These are phyloP conservation scores for Apostichopus japonicus DNA, from an alignment of 35 echinoderm and acorn worm species.

Conservation along the genomic window DNA sequence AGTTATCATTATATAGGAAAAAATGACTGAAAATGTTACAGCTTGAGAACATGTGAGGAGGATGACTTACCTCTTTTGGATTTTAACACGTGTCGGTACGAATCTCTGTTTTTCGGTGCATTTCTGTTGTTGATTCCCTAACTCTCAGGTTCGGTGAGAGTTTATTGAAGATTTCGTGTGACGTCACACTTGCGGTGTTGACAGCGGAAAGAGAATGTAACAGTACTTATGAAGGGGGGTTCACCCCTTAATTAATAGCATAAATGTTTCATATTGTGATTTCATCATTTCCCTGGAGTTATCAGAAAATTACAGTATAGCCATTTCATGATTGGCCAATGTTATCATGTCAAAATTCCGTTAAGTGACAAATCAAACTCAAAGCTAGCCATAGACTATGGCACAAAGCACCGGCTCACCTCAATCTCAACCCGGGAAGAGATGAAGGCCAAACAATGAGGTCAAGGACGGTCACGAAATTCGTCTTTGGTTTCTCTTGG, in stretches of 20 bases:
- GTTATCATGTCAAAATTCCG: not conserved
- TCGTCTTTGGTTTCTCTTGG: not conserved
- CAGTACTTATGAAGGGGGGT: not conserved
- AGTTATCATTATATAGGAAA: slow-evolving; percentile 1
- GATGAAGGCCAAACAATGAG: slow-evolving; percentile 43
- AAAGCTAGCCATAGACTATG: not conserved
- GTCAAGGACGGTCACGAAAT: slow-evolving; percentile 33
- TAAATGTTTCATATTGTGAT: too few relatives aligned
- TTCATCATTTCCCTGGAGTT: too few relatives aligned
- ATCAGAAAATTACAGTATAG: too few relatives aligned
- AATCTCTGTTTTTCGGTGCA: slow-evolving; percentile 29
- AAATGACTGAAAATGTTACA: slow-evolving; percentile 28
- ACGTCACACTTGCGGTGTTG: slow-evolving; percentile 38
- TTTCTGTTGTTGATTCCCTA: not conserved
- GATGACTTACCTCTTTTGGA: slow-evolving; percentile 34
- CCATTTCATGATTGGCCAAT: not conserved
- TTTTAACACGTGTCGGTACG: slow-evolving; percentile 6
- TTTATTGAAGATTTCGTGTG: slow-evolving; percentile 57
- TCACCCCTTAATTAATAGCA: not conserved
- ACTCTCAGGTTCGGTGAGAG: slow-evolving; percentile 11
- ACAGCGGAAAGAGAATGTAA: not conserved
- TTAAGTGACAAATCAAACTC: not conserved
- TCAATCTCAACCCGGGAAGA: slow-evolving; percentile 44
- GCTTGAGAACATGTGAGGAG: not conserved
- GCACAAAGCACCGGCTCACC: slow-evolving; percentile 2